Evolutionary conservation across 2,797 vertebrate genomes (phyloP).

Genomic region (Takifugu rubripes): DNA sequence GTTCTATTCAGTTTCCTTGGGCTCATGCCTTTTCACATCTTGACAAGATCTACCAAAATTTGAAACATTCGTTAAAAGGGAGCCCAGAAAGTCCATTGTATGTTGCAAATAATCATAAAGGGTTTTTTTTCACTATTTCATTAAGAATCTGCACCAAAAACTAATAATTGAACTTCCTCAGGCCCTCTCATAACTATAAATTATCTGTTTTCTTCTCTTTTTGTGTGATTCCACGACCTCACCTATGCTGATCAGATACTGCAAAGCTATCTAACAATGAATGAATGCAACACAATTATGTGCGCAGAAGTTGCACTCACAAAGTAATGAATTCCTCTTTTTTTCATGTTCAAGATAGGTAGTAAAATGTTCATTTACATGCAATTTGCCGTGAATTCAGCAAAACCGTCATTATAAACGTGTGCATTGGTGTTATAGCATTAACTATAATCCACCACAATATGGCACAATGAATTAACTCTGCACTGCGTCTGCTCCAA

Average conservation of each 20-base stretch:
- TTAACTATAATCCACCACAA: no score
- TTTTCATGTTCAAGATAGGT: no score
- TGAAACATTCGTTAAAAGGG: neutral
- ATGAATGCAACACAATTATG: neutral
- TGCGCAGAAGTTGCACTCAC: neutral
- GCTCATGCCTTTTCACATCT: constrained; percentile 17
- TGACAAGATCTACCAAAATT: neutral
- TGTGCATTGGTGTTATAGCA: neutral
- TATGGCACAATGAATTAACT: neutral
- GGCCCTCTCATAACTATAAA: neutral
- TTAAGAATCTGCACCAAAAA: neutral
- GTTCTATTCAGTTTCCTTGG: neutral
- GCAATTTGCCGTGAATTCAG: neutral
- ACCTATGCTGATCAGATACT: neutral
- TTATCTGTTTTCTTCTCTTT: no score
- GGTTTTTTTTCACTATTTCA: neutral
- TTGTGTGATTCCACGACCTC: no score
- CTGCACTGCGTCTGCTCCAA: neutral
- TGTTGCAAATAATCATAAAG: neutral
- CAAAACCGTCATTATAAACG: neutral
- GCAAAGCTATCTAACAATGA: no score
- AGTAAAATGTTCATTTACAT: no score
- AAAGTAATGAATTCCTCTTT: neutral
- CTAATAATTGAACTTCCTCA: neutral
- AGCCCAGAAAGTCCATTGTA: neutral